Percentiles rank a stretch among this genome's conserved stretches.
phyloP scores from a whole-genome alignment of 2,797 vertebrate species.

The Microctenopoma stevenorrisi region DNA sequence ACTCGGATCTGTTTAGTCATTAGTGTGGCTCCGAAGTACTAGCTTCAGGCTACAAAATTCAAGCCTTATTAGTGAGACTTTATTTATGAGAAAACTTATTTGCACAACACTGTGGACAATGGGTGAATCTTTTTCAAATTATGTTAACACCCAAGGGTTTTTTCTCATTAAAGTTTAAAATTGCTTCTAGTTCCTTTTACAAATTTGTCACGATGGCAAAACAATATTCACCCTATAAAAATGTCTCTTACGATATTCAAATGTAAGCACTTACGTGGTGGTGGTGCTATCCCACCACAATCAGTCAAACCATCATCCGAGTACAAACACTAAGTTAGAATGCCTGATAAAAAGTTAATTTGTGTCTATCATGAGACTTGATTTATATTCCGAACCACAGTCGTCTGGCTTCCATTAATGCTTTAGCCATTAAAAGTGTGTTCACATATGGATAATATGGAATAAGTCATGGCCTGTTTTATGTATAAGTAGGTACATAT shows the following conservation, averaged over 20 bases:
- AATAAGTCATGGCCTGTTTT: constrained; percentile 22
- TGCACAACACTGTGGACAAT: constrained; percentile 6
- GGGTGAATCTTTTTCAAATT: constrained; percentile 40
- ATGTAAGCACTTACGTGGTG: constrained; percentile 27
- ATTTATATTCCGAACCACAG: constrained; percentile 48
- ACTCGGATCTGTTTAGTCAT: constrained; percentile 13
- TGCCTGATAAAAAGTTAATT: constrained; percentile 45
- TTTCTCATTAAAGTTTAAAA: constrained; percentile 50
- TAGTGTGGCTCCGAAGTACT: constrained; percentile 16
- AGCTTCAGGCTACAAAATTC: constrained; percentile 42
- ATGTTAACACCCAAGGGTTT: constrained; percentile 15
- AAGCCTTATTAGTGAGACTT: constrained; percentile 40
- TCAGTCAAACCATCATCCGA: constrained; percentile 30
- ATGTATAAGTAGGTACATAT: too few relatives aligned
- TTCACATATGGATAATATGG: constrained; percentile 52
- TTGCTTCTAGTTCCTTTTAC: constrained; percentile 27
- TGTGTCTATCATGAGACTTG: constrained; percentile 13
- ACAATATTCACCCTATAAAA: constrained; percentile 42
- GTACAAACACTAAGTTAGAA: constrained; percentile 43
- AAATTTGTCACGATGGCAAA: constrained; percentile 37
- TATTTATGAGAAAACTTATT: constrained; percentile 44
- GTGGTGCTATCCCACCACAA: constrained; percentile 24
- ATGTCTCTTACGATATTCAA: constrained; percentile 39
- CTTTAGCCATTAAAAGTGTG: constrained; percentile 39
- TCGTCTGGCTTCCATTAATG: constrained; percentile 31